Conservation (phyloP, 2,797 vertebrate genomes). For the Anableps anableps region DNA sequence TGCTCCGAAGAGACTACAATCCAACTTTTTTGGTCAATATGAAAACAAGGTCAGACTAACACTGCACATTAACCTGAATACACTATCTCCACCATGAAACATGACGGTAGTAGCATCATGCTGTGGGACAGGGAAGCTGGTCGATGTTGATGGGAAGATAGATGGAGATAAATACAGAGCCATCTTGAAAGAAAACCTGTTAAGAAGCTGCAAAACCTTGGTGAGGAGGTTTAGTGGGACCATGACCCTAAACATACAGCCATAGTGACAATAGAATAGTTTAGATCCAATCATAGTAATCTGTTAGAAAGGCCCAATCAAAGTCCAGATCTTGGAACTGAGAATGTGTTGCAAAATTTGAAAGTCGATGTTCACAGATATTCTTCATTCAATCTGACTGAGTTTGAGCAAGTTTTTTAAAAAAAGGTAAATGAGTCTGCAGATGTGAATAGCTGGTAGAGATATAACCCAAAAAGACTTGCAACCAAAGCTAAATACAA, state of each 20-base stretch:
- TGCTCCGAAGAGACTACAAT: not conserved
- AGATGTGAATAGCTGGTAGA: not conserved
- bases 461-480: not conserved
- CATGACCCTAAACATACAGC: not conserved
- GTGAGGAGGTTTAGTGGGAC: not conserved
- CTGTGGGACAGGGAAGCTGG: not conserved
- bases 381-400: not conserved
- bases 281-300: not conserved
- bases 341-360: not conserved
- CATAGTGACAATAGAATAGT: not conserved
- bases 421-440: not conserved
- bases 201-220: not conserved
- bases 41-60: not conserved
- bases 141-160: not conserved
- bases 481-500: not conserved
- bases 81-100: not conserved
- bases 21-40: not conserved
- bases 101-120: not conserved
- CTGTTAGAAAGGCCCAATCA: not conserved
- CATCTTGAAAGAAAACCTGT: not conserved
- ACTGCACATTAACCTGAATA: not conserved
- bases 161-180: not conserved
- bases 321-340: not conserved
- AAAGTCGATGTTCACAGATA: not conserved
- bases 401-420: not conserved